These are phyloP conservation scores for Philopedon plagiatum DNA, from an alignment of 2,888 invertebrate genomes.

Conservation along the genomic window DNA sequence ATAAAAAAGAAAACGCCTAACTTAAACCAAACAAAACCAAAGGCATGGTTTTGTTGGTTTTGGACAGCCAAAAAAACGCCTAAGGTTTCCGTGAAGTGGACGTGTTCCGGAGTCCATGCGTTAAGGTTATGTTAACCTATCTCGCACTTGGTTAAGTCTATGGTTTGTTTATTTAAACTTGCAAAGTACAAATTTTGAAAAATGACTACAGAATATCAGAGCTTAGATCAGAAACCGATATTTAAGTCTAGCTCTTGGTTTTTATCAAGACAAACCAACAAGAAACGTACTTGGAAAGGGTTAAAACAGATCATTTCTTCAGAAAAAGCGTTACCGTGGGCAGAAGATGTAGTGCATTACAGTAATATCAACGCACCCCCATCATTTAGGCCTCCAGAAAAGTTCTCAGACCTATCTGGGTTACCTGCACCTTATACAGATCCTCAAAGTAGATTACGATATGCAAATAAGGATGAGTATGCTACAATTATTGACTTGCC, in stretches of 20 bases:
- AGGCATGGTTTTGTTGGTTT: too few species aligned
- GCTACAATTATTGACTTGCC: constrained; percentile 87
- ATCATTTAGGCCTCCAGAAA: constrained; percentile 91
- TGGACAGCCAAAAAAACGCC: too few species aligned
- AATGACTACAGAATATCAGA: constrained; percentile 39
- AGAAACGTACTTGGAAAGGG: constrained; percentile 90
- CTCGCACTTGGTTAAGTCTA: neutral
- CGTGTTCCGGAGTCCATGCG: too few species aligned
- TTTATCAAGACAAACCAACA: constrained; percentile 73
- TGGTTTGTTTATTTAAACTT: neutral
- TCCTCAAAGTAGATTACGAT: constrained; percentile 90
- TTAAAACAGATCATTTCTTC: constrained; percentile 89
- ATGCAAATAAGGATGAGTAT: constrained; percentile 90
- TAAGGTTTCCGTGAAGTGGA: too few species aligned
- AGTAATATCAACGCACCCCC: constrained; percentile 93
- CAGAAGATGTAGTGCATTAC: constrained; percentile 83
- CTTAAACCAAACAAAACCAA: too few species aligned
- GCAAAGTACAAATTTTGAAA: neutral
- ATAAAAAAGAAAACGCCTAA: too few species aligned
- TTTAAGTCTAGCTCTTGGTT: constrained; percentile 68
- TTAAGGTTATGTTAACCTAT: too few species aligned
- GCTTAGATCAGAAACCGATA: constrained; percentile 60
- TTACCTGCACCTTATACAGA: constrained; percentile 90
- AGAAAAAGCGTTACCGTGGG: constrained; percentile 85
- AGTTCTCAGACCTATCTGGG: constrained; percentile 94